Evolutionary conservation across 2,797 vertebrate species (phyloP).

Genomic region (Anguilla megastoma): DNA sequence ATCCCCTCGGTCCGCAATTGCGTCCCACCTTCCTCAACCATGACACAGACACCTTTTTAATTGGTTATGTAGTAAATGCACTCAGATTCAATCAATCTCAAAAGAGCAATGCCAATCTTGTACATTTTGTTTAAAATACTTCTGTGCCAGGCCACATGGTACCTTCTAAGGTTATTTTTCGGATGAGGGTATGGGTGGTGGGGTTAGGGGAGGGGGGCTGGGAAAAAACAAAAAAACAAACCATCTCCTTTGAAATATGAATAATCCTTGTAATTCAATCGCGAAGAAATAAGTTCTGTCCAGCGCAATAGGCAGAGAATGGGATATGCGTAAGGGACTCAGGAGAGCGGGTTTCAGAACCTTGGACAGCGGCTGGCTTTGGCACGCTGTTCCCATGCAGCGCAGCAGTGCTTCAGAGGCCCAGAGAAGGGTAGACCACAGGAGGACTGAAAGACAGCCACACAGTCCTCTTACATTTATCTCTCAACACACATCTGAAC

Average conservation of each 20-base stretch:
- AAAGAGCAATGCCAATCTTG: constrained; percentile 12
- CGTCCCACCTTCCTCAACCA: too few relatives aligned
- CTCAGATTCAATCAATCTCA: not conserved
- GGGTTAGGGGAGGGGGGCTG: not conserved
- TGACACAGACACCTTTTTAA: constrained; percentile 6
- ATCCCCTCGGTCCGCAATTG: too few relatives aligned
- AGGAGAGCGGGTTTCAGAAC: not conserved
- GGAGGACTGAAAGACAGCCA: not conserved
- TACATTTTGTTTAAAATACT: not conserved
- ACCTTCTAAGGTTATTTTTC: constrained; percentile 32
- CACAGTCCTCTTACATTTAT: not conserved
- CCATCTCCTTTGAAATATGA: not conserved
- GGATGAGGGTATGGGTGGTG: not conserved
- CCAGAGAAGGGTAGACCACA: not conserved
- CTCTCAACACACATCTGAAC: not conserved
- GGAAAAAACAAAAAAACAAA: not conserved
- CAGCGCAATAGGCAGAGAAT: not conserved
- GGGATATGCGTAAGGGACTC: not conserved
- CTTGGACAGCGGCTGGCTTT: not conserved
- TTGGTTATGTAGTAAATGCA: not conserved
- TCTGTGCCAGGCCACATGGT: constrained; percentile 23
- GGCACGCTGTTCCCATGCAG: not conserved
- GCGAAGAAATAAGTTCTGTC: not conserved
- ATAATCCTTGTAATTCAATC: not conserved
- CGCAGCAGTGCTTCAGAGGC: not conserved